These are phyloP conservation scores for Sebastes oblongus DNA, from an alignment of 2,797 vertebrate genomes.

Conservation along the genomic window DNA sequence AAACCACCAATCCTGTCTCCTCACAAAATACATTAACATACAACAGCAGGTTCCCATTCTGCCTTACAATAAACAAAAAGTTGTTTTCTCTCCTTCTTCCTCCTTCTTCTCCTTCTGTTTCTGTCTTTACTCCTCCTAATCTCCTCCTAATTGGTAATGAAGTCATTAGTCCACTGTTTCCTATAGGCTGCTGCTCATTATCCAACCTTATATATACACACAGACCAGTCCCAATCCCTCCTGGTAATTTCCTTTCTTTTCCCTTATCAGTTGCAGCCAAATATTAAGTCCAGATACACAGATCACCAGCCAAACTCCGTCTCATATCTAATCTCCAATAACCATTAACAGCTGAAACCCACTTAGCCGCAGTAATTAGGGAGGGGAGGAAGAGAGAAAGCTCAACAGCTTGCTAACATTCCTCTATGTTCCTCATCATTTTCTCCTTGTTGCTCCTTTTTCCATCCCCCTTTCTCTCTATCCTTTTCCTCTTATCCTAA, in stretches of 20 bases:
- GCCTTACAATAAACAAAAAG: neutral
- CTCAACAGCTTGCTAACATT: neutral
- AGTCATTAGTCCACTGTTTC: conserved; percentile 22
- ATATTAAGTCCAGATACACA: conserved; percentile 19
- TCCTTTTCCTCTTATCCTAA: neutral
- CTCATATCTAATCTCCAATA: conserved; percentile 43
- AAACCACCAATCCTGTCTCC: neutral
- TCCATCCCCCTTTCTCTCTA: neutral
- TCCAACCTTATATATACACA: neutral
- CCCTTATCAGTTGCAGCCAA: conserved; percentile 9
- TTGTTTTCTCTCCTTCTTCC: neutral
- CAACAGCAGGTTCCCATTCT: neutral
- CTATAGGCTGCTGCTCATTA: neutral
- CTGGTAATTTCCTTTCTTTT: conserved; percentile 3
- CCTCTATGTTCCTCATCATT: neutral
- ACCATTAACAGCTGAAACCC: conserved; percentile 42
- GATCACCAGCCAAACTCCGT: neutral
- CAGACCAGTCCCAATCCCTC: conserved; percentile 6
- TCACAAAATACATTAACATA: neutral
- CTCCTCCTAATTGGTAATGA: neutral
- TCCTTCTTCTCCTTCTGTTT: neutral
- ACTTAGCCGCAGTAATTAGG: conserved; percentile 6
- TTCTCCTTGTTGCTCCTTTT: neutral
- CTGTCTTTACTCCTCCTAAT: neutral
- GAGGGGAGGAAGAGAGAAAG: neutral